phyloP scores from a whole-genome alignment of 2,113 vertebrate genomes.

The Recurvirostra avosetta region DNA sequence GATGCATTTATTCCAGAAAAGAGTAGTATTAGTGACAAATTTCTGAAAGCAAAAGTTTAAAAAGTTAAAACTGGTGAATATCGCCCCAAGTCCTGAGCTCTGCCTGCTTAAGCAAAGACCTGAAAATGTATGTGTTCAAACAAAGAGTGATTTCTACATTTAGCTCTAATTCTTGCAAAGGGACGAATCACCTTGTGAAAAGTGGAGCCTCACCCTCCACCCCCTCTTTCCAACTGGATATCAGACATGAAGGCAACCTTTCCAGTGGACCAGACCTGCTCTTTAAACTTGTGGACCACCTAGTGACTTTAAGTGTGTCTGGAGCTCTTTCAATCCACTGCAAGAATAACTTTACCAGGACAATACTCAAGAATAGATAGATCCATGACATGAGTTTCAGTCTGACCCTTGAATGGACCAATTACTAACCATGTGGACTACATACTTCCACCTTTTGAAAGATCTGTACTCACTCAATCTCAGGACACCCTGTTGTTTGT shows the following conservation, averaged over 20 bases:
- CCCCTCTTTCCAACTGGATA: slow-evolving; percentile 68
- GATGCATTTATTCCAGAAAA: neutral
- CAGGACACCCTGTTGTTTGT: slow-evolving; percentile 66
- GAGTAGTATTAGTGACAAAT: neutral
- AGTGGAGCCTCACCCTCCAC: slow-evolving; percentile 66
- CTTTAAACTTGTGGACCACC: slow-evolving; percentile 65
- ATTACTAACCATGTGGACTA: slow-evolving; percentile 57
- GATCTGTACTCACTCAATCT: slow-evolving; percentile 60
- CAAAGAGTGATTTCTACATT: slow-evolving; percentile 64
- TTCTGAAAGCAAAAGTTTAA: neutral
- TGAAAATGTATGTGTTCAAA: slow-evolving; percentile 51
- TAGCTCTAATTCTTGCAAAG: slow-evolving; percentile 71
- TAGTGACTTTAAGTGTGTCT: slow-evolving; percentile 70
- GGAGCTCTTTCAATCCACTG: slow-evolving; percentile 63
- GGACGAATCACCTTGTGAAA: slow-evolving; percentile 67
- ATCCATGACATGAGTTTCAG: slow-evolving; percentile 63
- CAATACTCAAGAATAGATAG: slow-evolving; percentile 69
- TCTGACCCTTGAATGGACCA: slow-evolving; percentile 42
- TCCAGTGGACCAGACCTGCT: slow-evolving; percentile 65
- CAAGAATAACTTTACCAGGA: slow-evolving; percentile 68
- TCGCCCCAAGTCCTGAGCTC: slow-evolving; percentile 68
- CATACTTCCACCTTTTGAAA: slow-evolving; percentile 58
- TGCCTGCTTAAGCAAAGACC: slow-evolving; percentile 43
- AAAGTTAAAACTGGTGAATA: neutral
- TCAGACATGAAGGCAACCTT: slow-evolving; percentile 67